phyloP scores from a whole-genome alignment of 2,797 vertebrate species.

The Pseudomugil gertrudae region DNA sequence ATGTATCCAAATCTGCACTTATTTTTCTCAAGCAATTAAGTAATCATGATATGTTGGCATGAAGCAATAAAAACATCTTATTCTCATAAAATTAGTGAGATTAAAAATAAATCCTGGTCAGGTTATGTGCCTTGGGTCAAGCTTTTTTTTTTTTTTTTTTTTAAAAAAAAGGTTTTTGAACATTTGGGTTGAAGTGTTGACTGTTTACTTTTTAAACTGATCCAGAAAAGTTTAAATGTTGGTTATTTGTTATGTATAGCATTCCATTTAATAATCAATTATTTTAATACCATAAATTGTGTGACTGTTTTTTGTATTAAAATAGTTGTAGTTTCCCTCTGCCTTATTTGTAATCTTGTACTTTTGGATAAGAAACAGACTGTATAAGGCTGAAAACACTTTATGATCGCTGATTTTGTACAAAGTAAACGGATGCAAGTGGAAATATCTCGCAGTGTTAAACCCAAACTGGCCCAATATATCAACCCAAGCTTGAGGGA shows the following conservation, averaged over 20 bases:
- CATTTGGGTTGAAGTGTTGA: conserved; percentile 10
- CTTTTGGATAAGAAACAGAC: too few relatives aligned
- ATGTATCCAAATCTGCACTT: too few relatives aligned
- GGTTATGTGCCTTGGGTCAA: conserved; percentile 1
- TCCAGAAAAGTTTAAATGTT: conserved; percentile 1
- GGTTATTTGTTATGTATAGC: conserved; percentile 15
- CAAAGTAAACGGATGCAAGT: too few relatives aligned
- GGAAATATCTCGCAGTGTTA: too few relatives aligned
- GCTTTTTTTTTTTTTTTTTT: neutral
- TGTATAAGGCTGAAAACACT: too few relatives aligned
- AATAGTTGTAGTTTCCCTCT: neutral
- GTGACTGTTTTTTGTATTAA: conserved; percentile 41
- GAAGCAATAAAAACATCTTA: neutral
- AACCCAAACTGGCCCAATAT: too few relatives aligned
- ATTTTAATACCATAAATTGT: conserved; percentile 37
- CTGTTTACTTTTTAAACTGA: conserved; percentile 2
- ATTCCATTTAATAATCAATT: conserved; percentile 13
- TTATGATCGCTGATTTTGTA: too few relatives aligned
- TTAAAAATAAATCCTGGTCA: neutral
- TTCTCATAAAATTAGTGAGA: neutral
- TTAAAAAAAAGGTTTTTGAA: neutral
- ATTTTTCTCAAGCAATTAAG: too few relatives aligned
- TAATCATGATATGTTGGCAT: neutral
- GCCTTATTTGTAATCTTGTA: too few relatives aligned
- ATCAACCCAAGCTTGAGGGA: too few relatives aligned